Evolutionary conservation across 2,888 invertebrate genomes (phyloP), one percentile per base, ranked within the genome.

Genomic region (Melanostoma mellinum): DNA sequence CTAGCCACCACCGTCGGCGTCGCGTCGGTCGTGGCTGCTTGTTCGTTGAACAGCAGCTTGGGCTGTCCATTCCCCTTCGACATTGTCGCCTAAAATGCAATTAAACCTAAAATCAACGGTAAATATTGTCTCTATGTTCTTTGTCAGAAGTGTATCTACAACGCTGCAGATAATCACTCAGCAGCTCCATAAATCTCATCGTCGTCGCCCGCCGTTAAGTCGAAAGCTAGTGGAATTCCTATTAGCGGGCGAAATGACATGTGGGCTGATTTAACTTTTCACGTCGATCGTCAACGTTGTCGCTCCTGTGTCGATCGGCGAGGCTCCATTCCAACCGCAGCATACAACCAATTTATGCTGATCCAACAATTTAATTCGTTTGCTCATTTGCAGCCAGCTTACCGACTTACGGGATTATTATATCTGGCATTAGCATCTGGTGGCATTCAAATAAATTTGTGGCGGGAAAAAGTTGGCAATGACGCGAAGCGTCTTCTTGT

Each of bases 381-480:
- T 44, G 63, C 55, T 74, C 30, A 38, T 53, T 63, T 63, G 33
- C 61, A 20, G 61, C 38, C 9, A 58, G 10, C 44, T 40, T 30
- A 46, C 50, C 46, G 4, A 42, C 56, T 72, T 46, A 53, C 53
- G 72, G 56, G 76, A 72, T 81, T 81, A 74, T 74, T 79, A 71
- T 79, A 75, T 74, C 74, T 84, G 84, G 67, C 79, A 84, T 84
- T 79, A 84, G 84, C 78, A 84, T 74, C 84, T 84, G 67, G 74
- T 79, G 84, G 78, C 74, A 84, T 84, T 84, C 78, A 79, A 84
- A 84, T 79, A 60, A 78, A 84, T 79, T 46, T 78, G 65, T 67
- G 60, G 71, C 65, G 56, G 48, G 58, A 63, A 58, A 20, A 56
- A 56, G 38, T 65, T 68, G 65, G 53, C 50, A 60, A 71, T 50